phyloP scores from a whole-genome alignment of 2,113 vertebrate genomes.

The Glaucomys volans region DNA sequence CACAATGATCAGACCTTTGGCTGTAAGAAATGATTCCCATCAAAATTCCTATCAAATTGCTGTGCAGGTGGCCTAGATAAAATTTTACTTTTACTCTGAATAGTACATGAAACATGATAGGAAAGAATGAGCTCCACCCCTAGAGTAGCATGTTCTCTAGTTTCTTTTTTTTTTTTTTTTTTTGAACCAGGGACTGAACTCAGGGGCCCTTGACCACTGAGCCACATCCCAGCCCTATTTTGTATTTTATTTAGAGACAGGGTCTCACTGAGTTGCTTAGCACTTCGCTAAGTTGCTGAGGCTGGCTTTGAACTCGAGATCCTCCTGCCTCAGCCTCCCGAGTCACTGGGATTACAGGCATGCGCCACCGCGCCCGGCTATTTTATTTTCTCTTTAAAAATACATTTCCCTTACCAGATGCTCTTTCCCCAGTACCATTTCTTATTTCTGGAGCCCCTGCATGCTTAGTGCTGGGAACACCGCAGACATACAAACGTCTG shows the following conservation, averaged over 20 bases:
- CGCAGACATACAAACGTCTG: neutral
- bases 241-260: too few species aligned
- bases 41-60: neutral
- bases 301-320: too few species aligned
- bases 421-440: neutral
- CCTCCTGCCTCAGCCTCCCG: too few species aligned
- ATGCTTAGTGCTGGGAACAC: neutral
- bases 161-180: conserved; percentile 22
- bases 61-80: neutral
- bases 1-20: neutral
- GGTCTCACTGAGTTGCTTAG: too few species aligned
- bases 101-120: neutral
- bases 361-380: too few species aligned
- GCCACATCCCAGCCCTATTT: too few species aligned
- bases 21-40: neutral
- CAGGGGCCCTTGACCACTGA: too few species aligned
- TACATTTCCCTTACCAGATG: neutral
- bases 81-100: neutral
- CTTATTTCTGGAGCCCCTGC: neutral
- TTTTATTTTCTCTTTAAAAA: neutral
- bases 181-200: too few species aligned
- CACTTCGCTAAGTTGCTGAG: too few species aligned
- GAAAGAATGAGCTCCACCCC: neutral
- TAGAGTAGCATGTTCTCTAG: accelerated
- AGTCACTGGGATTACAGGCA: too few species aligned